Evolutionary conservation across 2,113 vertebrate genomes (phyloP).

Genomic region (Gadus chalcogrammus): DNA sequence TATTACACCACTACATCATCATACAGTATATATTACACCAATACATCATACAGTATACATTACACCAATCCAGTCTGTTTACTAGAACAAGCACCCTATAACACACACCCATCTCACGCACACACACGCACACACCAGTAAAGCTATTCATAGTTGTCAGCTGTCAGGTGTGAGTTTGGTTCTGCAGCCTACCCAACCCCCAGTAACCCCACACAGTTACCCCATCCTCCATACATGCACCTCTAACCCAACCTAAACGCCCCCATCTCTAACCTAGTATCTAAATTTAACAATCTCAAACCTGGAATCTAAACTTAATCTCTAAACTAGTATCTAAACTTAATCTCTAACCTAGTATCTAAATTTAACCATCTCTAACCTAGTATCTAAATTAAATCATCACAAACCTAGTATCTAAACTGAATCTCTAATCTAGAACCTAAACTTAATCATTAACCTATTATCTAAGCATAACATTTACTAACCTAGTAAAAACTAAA

Average conservation of each 20-base stretch:
- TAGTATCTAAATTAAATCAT: neutral
- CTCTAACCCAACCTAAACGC: neutral
- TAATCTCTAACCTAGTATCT: too few species aligned
- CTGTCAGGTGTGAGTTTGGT: constrained; percentile 28
- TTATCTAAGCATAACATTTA: neutral
- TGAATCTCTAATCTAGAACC: neutral
- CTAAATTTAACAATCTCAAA: neutral
- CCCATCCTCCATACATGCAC: neutral
- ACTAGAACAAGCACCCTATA: too few species aligned
- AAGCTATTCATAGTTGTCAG: constrained; percentile 53
- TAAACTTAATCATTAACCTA: neutral
- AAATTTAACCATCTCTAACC: neutral
- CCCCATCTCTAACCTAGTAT: neutral
- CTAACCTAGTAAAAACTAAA: neutral
- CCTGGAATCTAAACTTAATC: neutral
- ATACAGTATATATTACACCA: too few species aligned
- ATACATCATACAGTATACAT: too few species aligned
- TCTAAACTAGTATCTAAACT: neutral
- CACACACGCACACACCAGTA: constrained; percentile 3
- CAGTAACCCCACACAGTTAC: neutral
- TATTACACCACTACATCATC: too few species aligned
- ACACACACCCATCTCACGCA: neutral
- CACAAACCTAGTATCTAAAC: neutral
- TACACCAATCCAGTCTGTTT: too few species aligned
- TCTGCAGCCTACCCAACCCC: too few species aligned